Base-by-base conservation (phyloP, 30 jellyfish, hydroid and myxozoan genomes). In the Rhopilema esculentum region DNA sequence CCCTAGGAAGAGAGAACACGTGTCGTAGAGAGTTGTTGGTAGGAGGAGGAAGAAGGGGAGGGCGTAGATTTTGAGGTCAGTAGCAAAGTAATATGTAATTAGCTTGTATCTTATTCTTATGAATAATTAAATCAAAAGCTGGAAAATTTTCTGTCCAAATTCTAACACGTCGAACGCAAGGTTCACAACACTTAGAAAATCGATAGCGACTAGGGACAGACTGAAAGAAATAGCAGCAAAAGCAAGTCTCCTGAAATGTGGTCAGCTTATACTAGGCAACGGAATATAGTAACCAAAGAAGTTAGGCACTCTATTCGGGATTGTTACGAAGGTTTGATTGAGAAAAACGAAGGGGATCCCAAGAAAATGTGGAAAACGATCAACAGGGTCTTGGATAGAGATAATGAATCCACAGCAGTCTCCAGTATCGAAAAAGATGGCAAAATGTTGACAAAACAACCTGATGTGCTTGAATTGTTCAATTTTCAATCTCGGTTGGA, bases 191-290 rank as follows among this genome's bases (percentile, higher is more conserved):
- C n/a, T n/a, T n/a, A n/a, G n/a, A n/a, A n/a, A n/a, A n/a, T n/a
- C n/a, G n/a, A n/a, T n/a, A n/a, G n/a, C n/a, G 73, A 82, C 91
- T 82, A 82, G 77, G 91, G 66, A 82, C 84, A 48, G 73, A 82
- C 76, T 82, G 68, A 82, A 67, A 82, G 68, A 31, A 27, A n/a
- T 82, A 67, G 91, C 84, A 69, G 52, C 51, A 67, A 82, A n/a
- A n/a, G 82, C 25, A 70, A 31, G 30, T 80, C 81, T 80, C 90
- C 90, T 29, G 90, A 80, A 80, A 63, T 80, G 81, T 80, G 90
- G 72, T 66, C 90, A 52, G 90, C 90, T 66, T 80, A 53, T 80
- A 64, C 82, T 65, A 80, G 51, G 81, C 90, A 62, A 53, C 90
- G 72, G 82, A 80, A 63, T 64, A 65, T 0, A 80, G 90, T 80